These are phyloP conservation scores for Thera obeliscata DNA, from an alignment of 2,888 invertebrate species.

Conservation along the genomic window DNA sequence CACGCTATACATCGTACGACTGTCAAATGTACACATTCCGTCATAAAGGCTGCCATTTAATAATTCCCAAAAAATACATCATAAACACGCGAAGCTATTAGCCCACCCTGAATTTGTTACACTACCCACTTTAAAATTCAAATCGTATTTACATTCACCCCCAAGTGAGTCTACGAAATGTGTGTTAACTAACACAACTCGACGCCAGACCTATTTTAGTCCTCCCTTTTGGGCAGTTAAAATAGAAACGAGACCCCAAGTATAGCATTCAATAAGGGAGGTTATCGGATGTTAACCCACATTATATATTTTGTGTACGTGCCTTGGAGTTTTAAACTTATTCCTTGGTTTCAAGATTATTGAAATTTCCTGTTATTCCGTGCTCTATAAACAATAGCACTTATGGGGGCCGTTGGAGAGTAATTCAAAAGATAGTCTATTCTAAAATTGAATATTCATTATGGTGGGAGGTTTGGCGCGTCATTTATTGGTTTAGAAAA, in stretches of 20 bases:
- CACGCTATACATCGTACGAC: constrained; percentile 30
- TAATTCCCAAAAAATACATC: constrained; percentile 36
- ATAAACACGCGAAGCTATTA: constrained; percentile 40
- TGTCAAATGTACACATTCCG: constrained; percentile 32
- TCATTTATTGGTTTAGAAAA: background rate
- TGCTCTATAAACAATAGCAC: constrained; percentile 28
- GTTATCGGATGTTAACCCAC: constrained; percentile 47
- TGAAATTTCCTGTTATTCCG: constrained; percentile 35
- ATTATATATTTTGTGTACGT: constrained; percentile 47
- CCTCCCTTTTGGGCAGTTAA: constrained; percentile 69
- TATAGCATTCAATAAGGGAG: constrained; percentile 72
- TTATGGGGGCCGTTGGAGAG: constrained; percentile 13
- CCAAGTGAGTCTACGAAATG: constrained; percentile 63
- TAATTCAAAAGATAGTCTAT: constrained; percentile 18
- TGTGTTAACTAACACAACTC: constrained; percentile 64
- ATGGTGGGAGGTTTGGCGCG: constrained; percentile 6
- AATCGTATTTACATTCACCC: constrained; percentile 79
- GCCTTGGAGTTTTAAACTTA: constrained; percentile 34
- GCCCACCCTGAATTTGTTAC: constrained; percentile 30
- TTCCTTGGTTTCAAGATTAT: constrained; percentile 42
- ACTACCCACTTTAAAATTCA: constrained; percentile 70
- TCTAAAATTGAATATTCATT: constrained; percentile 9
- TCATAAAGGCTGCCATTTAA: constrained; percentile 30
- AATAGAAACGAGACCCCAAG: constrained; percentile 71
- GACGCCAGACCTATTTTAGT: constrained; percentile 67